phyloP scores from a whole-genome alignment of 2,113 vertebrate genomes.

The Jacana jacana region DNA sequence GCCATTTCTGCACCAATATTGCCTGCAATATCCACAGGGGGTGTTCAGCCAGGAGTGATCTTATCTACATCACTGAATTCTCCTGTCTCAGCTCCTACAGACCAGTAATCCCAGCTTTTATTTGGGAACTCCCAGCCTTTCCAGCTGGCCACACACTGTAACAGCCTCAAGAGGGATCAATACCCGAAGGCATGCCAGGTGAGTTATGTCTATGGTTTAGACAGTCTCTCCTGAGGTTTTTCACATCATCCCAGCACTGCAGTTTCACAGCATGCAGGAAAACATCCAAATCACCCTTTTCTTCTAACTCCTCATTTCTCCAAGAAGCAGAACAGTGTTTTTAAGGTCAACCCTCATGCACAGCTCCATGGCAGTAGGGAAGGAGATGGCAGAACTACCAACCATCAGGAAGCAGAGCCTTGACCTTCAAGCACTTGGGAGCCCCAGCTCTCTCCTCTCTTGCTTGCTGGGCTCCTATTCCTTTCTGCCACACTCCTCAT shows the following conservation, averaged over 20 bases:
- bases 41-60: not conserved
- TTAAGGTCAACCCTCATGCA: not conserved
- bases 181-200: not conserved
- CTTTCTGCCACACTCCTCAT: not conserved
- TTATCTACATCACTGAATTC: not conserved
- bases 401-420: accelerated
- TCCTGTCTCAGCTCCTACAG: not conserved
- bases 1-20: not conserved
- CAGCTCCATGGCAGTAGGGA: not conserved
- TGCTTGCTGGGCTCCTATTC: not conserved
- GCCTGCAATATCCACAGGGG: not conserved
- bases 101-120: not conserved
- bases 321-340: not conserved
- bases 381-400: not conserved
- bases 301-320: not conserved
- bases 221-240: not conserved
- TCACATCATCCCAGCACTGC: accelerated
- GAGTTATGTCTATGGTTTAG: not conserved
- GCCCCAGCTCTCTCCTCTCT: not conserved
- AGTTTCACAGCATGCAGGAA: not conserved
- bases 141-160: not conserved
- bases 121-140: not conserved
- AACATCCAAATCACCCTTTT: not conserved
- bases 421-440: not conserved
- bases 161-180: not conserved